Percentiles rank a stretch among this genome's conserved stretches.
phyloP scores from a whole-genome alignment of 2,113 vertebrate species.

The Brachyhypopomus gauderio region DNA sequence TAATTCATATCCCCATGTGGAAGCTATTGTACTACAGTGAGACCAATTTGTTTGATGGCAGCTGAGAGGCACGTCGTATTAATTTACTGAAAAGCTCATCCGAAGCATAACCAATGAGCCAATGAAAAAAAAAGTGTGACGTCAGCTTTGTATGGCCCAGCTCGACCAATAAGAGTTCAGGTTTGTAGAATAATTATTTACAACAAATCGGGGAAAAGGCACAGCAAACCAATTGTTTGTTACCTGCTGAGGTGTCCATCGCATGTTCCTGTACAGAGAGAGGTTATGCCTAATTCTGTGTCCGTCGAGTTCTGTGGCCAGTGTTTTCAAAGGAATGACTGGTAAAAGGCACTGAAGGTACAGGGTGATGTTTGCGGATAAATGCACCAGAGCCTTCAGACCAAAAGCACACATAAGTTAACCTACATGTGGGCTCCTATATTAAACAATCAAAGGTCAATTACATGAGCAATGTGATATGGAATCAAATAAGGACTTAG shows the following conservation, averaged over 20 bases:
- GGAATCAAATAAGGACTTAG: too few species aligned
- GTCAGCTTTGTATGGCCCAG: conserved; percentile 34
- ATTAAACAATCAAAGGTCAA: not conserved
- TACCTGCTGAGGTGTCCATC: conserved; percentile 88
- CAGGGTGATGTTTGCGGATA: conserved; percentile 56
- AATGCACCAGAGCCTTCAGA: conserved; percentile 63
- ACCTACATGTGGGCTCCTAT: not conserved
- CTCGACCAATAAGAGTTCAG: not conserved
- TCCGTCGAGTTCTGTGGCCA: conserved; percentile 65
- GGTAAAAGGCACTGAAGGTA: conserved; percentile 79
- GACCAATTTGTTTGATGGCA: conserved; percentile 78
- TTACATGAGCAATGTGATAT: too few species aligned
- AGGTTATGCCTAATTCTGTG: conserved; percentile 68
- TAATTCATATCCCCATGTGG: conserved; percentile 72
- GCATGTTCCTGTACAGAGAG: conserved; percentile 65
- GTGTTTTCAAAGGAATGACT: conserved; percentile 79
- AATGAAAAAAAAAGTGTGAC: conserved; percentile 60
- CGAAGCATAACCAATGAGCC: conserved; percentile 69
- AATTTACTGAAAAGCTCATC: conserved; percentile 71
- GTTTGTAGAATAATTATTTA: conserved; percentile 10
- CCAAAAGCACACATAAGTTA: conserved; percentile 27
- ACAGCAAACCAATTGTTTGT: conserved; percentile 23
- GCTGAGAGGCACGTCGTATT: conserved; percentile 67
- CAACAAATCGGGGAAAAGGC: conserved; percentile 19
- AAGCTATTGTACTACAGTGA: conserved; percentile 72